Base-by-base conservation (phyloP, 2,888 invertebrate genomes). In the Epistrophe eligans region DNA sequence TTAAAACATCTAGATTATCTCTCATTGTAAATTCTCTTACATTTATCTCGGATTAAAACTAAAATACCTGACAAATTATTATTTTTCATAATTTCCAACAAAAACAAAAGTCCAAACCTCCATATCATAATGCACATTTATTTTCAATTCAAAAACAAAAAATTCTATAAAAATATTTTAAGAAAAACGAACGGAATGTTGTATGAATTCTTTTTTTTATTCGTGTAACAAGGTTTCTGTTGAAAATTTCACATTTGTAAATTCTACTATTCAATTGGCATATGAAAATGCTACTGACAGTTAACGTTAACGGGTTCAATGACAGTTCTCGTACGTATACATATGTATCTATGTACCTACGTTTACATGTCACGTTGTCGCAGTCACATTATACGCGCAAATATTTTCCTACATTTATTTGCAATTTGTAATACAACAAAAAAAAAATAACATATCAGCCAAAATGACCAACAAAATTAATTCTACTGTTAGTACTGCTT, bases 321-420 rank as follows among this genome's bases (percentile, higher is more conserved):
- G 62, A 62, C 62, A 43, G 40, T 24, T 62, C 40, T 62, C 11
- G 38, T 43, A 62, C 40, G n/a, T n/a, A n/a, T 38, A 17, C 6
- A 24, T 24, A 24, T 24, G 24, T 24, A 60, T 11, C 9, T 2
- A 13, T 4, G 19, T n/a, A 17, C 11, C 4, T 40, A 40, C 11
- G 13, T 24, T 40, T 13, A 15, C 60, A 62, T 43, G 43, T 62
- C 60, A 60, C 40, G 60, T 62, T 62, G 17, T 43, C 9, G 40
- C 40, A 17, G 17, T 24, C 17, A 19, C 35, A 35, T 6, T 58
- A n/a, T n/a, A 62, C 43, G 62, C 43, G 43, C 15, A 62, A 62
- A 62, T 62, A 43, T 62, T 40, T 62, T 43, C 62, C 43, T 62
- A 10, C 62, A 62, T 62, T 62, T 62, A 15, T 40, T 38, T 38